These are phyloP conservation scores for Caenorhabditis inopinata DNA, from an alignment of 1,140 invertebrate species.

Conservation along the genomic window DNA sequence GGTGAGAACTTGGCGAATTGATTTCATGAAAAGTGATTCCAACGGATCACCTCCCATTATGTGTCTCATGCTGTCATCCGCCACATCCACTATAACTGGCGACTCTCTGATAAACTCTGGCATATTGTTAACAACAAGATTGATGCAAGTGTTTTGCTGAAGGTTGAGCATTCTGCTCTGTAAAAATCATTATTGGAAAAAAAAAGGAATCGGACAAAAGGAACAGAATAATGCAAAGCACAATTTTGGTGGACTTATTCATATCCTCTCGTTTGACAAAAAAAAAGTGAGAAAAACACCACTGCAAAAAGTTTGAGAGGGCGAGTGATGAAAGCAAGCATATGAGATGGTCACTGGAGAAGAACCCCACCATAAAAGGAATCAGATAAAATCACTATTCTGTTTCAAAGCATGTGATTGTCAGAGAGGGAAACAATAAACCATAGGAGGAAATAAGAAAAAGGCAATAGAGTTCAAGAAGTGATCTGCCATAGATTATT, in stretches of 20 bases:
- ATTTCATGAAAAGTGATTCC: neutral
- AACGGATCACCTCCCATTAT: slow-evolving; percentile 8
- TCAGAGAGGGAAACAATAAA: too few relatives aligned
- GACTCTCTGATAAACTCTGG: neutral
- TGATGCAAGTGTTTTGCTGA: neutral
- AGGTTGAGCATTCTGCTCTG: neutral
- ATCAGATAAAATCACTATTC: slow-evolving; percentile 7
- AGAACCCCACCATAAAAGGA: neutral
- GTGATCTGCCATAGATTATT: slow-evolving; percentile 1
- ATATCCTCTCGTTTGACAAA: too few relatives aligned
- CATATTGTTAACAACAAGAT: neutral
- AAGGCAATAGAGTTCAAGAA: slow-evolving; percentile 1
- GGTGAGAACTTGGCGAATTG: neutral
- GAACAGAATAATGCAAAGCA: too few relatives aligned
- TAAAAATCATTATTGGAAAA: too few relatives aligned
- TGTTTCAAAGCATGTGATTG: slow-evolving; percentile 12
- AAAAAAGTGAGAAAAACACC: too few relatives aligned
- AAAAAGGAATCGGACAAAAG: too few relatives aligned
- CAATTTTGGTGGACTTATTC: too few relatives aligned
- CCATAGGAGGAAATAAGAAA: neutral
- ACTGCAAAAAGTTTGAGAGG: too few relatives aligned
- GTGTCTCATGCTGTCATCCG: neutral
- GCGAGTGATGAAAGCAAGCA: neutral
- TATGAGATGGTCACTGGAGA: neutral
- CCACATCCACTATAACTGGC: neutral